Percentiles rank a stretch among this genome's conserved stretches.
Evolutionary conservation across 2,888 invertebrate genomes (phyloP).

Genomic region (Aphrophora alni): DNA sequence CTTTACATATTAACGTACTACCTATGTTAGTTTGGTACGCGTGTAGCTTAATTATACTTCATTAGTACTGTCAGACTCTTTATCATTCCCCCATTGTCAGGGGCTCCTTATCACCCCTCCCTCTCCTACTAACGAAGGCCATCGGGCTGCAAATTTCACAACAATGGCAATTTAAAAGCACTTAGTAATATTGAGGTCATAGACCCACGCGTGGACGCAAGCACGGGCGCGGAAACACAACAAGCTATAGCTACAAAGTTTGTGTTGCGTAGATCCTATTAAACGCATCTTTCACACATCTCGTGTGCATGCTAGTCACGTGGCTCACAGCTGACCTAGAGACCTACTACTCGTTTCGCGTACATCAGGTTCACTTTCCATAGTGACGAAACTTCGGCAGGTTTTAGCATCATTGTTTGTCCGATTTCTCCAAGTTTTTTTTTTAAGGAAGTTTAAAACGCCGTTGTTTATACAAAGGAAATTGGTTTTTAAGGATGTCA

Average conservation of each 20-base stretch:
- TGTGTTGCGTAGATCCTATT: neutral
- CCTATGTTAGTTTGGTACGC: too few relatives aligned
- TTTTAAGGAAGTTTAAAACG: too few relatives aligned
- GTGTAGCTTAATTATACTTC: too few relatives aligned
- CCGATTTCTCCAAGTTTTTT: too few relatives aligned
- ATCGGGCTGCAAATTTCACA: neutral
- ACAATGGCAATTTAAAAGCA: neutral
- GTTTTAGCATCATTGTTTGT: too few relatives aligned
- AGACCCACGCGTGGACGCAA: neutral
- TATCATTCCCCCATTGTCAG: too few relatives aligned
- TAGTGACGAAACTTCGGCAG: too few relatives aligned
- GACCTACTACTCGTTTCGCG: neutral
- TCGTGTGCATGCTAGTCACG: neutral
- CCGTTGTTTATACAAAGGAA: too few relatives aligned
- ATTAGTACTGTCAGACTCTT: too few relatives aligned
- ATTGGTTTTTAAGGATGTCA: too few relatives aligned
- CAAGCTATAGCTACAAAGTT: neutral
- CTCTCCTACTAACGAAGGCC: neutral
- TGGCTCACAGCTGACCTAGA: neutral
- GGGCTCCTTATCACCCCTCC: neutral
- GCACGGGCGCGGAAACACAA: too few relatives aligned
- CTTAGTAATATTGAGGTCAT: neutral
- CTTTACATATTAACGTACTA: too few relatives aligned
- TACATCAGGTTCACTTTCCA: neutral
- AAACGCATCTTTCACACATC: neutral